Evolutionary conservation across 2,888 invertebrate genomes (phyloP).

Genomic region (Volucella zonaria): DNA sequence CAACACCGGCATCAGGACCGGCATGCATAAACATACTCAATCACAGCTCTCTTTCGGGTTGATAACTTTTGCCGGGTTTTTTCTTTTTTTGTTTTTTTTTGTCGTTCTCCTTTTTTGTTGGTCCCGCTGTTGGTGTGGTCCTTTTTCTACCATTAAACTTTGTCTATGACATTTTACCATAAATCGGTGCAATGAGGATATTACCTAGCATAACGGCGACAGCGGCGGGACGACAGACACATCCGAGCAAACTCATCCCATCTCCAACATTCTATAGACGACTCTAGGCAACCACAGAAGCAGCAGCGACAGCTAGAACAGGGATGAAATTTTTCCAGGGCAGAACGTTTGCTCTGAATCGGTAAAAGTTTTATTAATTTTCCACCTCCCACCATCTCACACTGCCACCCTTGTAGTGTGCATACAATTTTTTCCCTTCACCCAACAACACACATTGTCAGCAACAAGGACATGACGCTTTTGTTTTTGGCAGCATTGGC

Average conservation of each 20-base stretch:
- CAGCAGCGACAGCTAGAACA: slow-evolving; percentile 8
- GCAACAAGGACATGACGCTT: slow-evolving; percentile 31
- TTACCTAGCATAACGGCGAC: slow-evolving; percentile 22
- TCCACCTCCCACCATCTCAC: slow-evolving; percentile 18
- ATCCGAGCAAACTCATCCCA: too few relatives aligned
- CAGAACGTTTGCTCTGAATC: slow-evolving; percentile 49
- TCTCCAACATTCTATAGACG: too few relatives aligned
- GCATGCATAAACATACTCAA: slow-evolving; percentile 71
- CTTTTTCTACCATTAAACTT: slow-evolving; percentile 69
- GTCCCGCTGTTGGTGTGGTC: slow-evolving; percentile 36
- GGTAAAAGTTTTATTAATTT: slow-evolving; percentile 72
- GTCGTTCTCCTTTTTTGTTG: background rate
- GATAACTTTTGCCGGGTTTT: slow-evolving; percentile 59
- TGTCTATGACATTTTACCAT: slow-evolving; percentile 73
- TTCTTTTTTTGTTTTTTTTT: background rate
- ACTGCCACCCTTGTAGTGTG: background rate
- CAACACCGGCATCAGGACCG: slow-evolving; percentile 11
- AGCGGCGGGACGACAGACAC: too few relatives aligned
- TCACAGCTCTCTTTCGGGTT: slow-evolving; percentile 64
- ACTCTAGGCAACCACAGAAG: slow-evolving; percentile 5
- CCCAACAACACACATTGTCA: slow-evolving; percentile 4
- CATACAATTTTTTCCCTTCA: background rate
- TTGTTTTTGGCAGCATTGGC: slow-evolving; percentile 45
- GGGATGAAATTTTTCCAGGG: slow-evolving; percentile 8
- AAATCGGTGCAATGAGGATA: slow-evolving; percentile 72